A percentile compares a stretch with the other conserved stretches of the same genome.
Evolutionary conservation across 2,113 vertebrate genomes (phyloP).

Genomic region (Alethe diademata): DNA sequence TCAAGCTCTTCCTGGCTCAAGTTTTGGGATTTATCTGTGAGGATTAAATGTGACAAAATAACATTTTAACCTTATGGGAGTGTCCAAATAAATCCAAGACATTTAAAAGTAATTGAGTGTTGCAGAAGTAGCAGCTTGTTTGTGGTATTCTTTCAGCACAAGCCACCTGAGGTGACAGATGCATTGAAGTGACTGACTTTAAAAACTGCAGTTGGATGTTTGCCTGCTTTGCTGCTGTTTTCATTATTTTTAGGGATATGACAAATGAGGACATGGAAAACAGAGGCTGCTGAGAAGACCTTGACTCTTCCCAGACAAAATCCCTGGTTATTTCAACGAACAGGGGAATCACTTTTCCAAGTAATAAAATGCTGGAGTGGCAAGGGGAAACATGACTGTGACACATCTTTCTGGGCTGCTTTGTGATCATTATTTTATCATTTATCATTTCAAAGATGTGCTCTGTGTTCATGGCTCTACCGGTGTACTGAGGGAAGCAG

Average conservation of each 20-base stretch:
- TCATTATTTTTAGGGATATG: not conserved
- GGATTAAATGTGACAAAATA: not conserved
- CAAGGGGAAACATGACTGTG: not conserved
- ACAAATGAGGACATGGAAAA: not conserved
- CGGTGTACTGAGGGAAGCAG: not conserved
- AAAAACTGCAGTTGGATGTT: not conserved
- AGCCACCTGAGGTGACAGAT: not conserved
- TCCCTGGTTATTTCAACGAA: not conserved
- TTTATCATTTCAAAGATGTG: not conserved
- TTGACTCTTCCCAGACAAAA: not conserved
- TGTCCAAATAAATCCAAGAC: not conserved
- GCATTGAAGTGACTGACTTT: not conserved
- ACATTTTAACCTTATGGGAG: not conserved
- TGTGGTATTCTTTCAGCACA: not conserved
- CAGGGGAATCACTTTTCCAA: not conserved
- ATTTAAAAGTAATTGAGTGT: not conserved
- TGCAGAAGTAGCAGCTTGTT: not conserved
- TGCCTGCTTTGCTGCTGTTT: not conserved
- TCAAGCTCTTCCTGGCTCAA: not conserved
- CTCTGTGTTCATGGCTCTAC: not conserved
- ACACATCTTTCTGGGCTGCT: not conserved
- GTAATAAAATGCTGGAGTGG: not conserved
- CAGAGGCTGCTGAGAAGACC: not conserved
- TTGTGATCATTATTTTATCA: not conserved
- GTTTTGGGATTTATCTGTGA: not conserved